phyloP scores from a whole-genome alignment of 2,888 invertebrate genomes.

The Calameuta pallipes region DNA sequence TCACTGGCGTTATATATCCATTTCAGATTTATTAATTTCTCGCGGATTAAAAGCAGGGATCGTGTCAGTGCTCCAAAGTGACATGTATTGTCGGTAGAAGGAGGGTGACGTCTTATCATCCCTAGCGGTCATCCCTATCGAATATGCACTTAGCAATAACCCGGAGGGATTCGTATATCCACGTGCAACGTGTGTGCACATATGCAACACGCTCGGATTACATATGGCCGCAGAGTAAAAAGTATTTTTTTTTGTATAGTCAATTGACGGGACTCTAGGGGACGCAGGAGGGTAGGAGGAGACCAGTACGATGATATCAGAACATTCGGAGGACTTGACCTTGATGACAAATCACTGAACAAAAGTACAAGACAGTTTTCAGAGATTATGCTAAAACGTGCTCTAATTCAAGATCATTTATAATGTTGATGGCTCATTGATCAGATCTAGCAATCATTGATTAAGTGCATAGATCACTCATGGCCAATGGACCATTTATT shows the following conservation, averaged over 20 bases:
- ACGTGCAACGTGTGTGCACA: background rate
- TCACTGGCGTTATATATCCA: conserved; percentile 45
- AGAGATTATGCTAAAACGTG: background rate
- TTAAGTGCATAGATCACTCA: background rate
- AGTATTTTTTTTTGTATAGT: background rate
- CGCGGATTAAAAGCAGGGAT: conserved; percentile 1
- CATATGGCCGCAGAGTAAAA: background rate
- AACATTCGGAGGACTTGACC: background rate
- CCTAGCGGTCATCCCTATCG: background rate
- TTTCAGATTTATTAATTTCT: conserved; percentile 53
- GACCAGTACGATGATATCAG: background rate
- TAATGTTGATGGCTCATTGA: background rate
- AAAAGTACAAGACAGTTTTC: background rate
- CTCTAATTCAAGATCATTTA: background rate
- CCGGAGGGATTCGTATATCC: background rate
- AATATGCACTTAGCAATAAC: background rate
- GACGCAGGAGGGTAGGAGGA: background rate
- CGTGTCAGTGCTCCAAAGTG: background rate
- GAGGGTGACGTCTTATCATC: background rate
- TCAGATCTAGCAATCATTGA: background rate
- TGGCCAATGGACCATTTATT: background rate
- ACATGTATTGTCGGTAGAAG: background rate
- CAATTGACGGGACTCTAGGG: background rate
- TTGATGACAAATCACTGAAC: background rate
- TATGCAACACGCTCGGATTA: background rate